Base-by-base conservation (phyloP, 2,888 invertebrate species). In the Isotomurus palustris region DNA sequence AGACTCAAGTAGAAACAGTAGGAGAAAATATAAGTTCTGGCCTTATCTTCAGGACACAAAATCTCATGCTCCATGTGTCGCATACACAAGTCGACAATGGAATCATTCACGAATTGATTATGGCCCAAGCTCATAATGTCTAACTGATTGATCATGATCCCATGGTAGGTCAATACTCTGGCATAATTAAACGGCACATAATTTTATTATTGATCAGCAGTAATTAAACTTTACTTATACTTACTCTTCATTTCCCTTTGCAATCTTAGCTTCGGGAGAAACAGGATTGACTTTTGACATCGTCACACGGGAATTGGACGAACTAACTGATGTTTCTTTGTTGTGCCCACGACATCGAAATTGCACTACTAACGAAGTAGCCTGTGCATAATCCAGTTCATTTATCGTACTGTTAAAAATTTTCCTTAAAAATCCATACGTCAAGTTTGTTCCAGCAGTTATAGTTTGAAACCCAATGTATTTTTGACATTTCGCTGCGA, bases 1-100 rank as follows among this genome's bases (percentile, higher is more conserved):
- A 97, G 80, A 58, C 93, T 82, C 75, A 90, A 91, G 75, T 95
- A 97, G 77, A 97, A 97, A 78, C 94, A 96, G 25, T 94, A 90
- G 74, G 93, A 94, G 78, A 96, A 96, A 28, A 96, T 86, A 75
- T 95, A 91, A 32, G 93, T 92, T 73, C 88, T 84, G 61, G 84
- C 83, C 71, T 86, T 84, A 74, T 88, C 85, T 53, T 79, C 82
- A 62, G 81, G 79, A 8, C 84, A 84, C 58, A 92, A 25, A 5
- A 54, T 22, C n/a, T 64, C 45, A 45, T 58, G 52, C 12, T 62
- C 52, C n/a, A 74, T 73, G 71, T 75, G 82, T 80, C 90, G 90
- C 64, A 97, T 80, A 80, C 95, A 97, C 78, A 97, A 97, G 76
- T 96, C 96, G 71, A 97, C 93, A 56, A 97, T 95, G 68, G 91